Evolutionary conservation across 2,113 vertebrate species (phyloP).

Genomic region (Vanacampus margaritifer): DNA sequence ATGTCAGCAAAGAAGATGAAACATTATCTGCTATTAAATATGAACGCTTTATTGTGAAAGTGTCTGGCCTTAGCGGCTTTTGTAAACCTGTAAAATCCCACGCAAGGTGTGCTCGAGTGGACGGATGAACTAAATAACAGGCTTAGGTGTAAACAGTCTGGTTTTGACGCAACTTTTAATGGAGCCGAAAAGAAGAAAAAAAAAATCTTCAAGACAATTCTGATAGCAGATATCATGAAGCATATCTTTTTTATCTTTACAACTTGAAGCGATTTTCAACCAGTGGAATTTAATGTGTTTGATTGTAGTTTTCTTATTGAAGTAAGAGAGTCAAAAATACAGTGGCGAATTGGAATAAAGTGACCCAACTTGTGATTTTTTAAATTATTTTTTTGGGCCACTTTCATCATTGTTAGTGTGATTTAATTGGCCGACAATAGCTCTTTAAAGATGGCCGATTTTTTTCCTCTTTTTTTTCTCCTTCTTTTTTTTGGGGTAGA

Average conservation of each 20-base stretch:
- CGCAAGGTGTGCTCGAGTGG: constrained; percentile 13
- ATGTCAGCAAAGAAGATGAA: constrained; percentile 65
- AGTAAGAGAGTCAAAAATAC: neutral
- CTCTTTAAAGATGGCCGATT: too few species aligned
- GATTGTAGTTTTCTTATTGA: neutral
- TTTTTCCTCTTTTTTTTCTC: too few species aligned
- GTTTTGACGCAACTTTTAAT: neutral
- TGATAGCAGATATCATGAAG: constrained; percentile 23
- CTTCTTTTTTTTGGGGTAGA: too few species aligned
- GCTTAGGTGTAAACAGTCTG: constrained; percentile 42
- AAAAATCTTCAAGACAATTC: constrained; percentile 49
- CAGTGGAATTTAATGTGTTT: neutral
- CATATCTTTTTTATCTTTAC: neutral
- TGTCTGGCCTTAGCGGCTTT: constrained; percentile 64
- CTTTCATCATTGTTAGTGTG: too few species aligned
- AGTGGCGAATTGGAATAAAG: neutral
- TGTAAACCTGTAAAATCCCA: constrained; percentile 54
- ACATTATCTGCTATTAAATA: constrained; percentile 71
- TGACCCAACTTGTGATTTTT: too few species aligned
- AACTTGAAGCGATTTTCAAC: neutral
- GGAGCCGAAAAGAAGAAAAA: neutral
- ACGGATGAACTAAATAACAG: constrained; percentile 17
- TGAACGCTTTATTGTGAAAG: constrained; percentile 63
- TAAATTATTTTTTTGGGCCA: too few species aligned
- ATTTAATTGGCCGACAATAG: too few species aligned